These are phyloP conservation scores for Scaptomyza caliginosa DNA, from an alignment of 2,888 invertebrate species.

Conservation along the genomic window DNA sequence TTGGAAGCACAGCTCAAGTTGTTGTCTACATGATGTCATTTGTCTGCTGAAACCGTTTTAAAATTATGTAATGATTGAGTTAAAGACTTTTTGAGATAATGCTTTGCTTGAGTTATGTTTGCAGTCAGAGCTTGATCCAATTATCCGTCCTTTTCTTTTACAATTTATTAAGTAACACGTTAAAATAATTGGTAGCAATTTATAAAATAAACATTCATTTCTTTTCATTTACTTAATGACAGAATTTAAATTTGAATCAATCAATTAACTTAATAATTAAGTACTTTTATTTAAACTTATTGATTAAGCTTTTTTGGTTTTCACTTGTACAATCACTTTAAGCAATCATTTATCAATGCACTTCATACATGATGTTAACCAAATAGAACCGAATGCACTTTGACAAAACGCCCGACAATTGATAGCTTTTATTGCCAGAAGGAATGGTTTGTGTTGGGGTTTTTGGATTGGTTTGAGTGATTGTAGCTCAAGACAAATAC, in stretches of 20 bases:
- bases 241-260: background rate
- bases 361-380: slow-evolving; percentile 5
- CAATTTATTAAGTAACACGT: background rate
- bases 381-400: slow-evolving; percentile 29
- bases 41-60: slow-evolving; percentile 42
- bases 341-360: slow-evolving; percentile 12
- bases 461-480: background rate
- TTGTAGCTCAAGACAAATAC: slow-evolving; percentile 34
- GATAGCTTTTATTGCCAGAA: slow-evolving; percentile 5
- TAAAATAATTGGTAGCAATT: background rate
- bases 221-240: background rate
- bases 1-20: slow-evolving; percentile 46
- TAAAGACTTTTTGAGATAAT: background rate
- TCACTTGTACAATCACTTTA: background rate
- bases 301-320: background rate
- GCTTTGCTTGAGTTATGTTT: background rate
- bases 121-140: background rate
- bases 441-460: background rate
- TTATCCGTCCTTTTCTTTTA: background rate
- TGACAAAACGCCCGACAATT: slow-evolving; percentile 9
- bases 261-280: background rate
- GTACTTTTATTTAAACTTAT: background rate
- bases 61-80: slow-evolving; percentile 17
- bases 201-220: background rate
- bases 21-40: slow-evolving; percentile 38